Evolutionary conservation across 2,113 vertebrate genomes (phyloP), one percentile per base, ranked within the genome.

Genomic region (Uria aalge): DNA sequence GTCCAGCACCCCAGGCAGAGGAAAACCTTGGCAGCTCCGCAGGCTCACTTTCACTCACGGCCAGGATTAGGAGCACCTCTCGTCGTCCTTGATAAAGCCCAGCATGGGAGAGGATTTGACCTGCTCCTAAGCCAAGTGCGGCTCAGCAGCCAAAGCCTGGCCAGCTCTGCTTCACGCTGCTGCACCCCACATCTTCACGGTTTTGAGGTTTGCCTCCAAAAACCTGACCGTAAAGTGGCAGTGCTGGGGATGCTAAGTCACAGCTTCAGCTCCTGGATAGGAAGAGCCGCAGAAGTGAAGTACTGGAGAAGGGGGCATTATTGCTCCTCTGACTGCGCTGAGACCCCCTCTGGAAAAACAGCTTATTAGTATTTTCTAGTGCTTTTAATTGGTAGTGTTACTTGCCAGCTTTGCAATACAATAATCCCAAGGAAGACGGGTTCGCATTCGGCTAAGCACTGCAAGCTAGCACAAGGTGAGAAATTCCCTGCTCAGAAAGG

Each of bases 401-500:
- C 47, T 64, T 60, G 34, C 66, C 62, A 41, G 75, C 52, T 93
- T 94, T 88, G 63, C 74, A 66, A 38, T 63, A 76, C 50, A 63
- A 2, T 34, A 62, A 69, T 90, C 89, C 74, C 59, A 77, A 80
- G 62, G 74, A 91, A 92, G 87, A 82, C 0, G 2, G 34, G 59
- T 69, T 93, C 12, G 11, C 41, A 59, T 80, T 94, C 53, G 76
- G 77, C 78, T 91, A 36, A 96, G 84, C 41, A 59, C 59, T 85
- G 66, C 80, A 67, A 88, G 94, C 85, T 32, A 91, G 60, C 79
- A 59, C 87, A 95, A 96, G 95, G 96, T 97, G 95, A 97, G 97
- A 97, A 94, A 97, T 96, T 96, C 97, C 84, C 96, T 90, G 63
- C 87, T 87, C 76, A 75, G 91, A 95, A 97, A 84, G 90, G 75